A percentile compares a stretch with the other conserved stretches of the same genome.
Evolutionary conservation across 1,140 invertebrate genomes (phyloP).

Genomic region (Drosophila nigrodunni): DNA sequence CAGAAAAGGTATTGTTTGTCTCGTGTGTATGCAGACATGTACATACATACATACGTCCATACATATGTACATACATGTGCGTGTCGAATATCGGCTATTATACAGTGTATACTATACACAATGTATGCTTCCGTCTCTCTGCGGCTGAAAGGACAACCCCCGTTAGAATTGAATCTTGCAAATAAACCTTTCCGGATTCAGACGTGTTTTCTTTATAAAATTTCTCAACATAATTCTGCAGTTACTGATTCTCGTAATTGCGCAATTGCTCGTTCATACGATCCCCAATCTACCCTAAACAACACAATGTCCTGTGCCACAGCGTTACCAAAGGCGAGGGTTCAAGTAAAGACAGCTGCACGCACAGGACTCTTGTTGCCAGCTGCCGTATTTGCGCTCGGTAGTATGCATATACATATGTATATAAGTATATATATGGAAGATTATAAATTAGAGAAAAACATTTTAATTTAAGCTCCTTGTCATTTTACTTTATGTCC

Average conservation of each 20-base stretch:
- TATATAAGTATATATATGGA: conserved; percentile 3
- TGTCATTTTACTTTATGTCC: conserved; percentile 1
- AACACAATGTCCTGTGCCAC: conserved; percentile 68
- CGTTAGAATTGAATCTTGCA: conserved; percentile 51
- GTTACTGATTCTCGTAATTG: conserved; percentile 55
- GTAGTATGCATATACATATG: conserved; percentile 9
- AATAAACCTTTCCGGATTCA: conserved; percentile 59
- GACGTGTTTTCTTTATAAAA: background rate
- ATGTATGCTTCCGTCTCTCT: conserved; percentile 34
- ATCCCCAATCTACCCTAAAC: conserved; percentile 57
- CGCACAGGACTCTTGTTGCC: conserved; percentile 60
- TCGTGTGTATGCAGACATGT: conserved; percentile 25
- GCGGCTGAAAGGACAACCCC: conserved; percentile 64
- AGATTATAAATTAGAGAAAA: no score
- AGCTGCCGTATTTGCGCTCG: conserved; percentile 63
- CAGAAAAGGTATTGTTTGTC: conserved; percentile 54
- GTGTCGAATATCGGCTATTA: conserved; percentile 15
- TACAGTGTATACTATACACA: background rate
- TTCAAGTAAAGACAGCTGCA: conserved; percentile 63
- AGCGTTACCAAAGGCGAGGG: conserved; percentile 23
- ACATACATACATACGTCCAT: conserved; percentile 5
- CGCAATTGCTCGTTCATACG: conserved; percentile 65
- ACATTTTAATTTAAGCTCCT: conserved; percentile 16
- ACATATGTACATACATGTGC: conserved; percentile 15
- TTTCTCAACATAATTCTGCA: conserved; percentile 23